A percentile compares a stretch with the other conserved stretches of the same genome.
phyloP scores from a whole-genome alignment of 1,140 invertebrate species.

The Marisa cornuarietis region DNA sequence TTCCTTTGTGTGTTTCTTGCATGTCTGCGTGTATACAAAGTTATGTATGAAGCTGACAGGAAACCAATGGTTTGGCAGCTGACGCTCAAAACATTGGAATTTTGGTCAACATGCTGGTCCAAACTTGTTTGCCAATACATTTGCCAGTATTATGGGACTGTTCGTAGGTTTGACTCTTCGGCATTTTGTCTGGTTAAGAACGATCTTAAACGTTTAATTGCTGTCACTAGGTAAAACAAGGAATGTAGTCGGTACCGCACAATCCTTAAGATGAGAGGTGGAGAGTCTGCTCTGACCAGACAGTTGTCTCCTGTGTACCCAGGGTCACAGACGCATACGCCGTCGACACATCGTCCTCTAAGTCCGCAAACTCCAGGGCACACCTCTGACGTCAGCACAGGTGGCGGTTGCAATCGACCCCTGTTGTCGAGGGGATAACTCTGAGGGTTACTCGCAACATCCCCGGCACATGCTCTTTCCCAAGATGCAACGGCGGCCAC shows the following conservation, averaged over 20 bases:
- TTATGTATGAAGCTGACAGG: too few relatives aligned
- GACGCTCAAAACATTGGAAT: too few relatives aligned
- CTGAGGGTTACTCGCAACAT: constrained; percentile 25
- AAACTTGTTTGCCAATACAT: too few relatives aligned
- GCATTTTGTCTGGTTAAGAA: too few relatives aligned
- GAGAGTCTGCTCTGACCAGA: constrained; percentile 22
- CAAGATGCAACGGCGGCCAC: constrained; percentile 27
- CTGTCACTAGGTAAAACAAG: not conserved
- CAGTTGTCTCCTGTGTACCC: constrained; percentile 34
- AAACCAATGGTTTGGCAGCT: too few relatives aligned
- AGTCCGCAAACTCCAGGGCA: constrained; percentile 38
- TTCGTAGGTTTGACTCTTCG: too few relatives aligned
- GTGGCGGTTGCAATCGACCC: constrained; percentile 16
- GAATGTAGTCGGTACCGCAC: constrained; percentile 22
- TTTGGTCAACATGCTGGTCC: too few relatives aligned
- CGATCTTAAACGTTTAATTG: too few relatives aligned
- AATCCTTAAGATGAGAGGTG: constrained; percentile 29
- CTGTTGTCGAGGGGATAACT: constrained; percentile 23
- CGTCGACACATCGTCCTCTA: constrained; percentile 28
- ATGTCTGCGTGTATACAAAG: too few relatives aligned
- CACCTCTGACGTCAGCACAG: constrained; percentile 2
- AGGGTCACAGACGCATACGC: constrained; percentile 32
- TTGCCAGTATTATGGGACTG: too few relatives aligned
- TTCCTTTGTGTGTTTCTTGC: too few relatives aligned
- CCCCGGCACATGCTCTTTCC: constrained; percentile 34